These are phyloP conservation scores for Erythrocercus mccallii DNA, from an alignment of 2,113 vertebrate genomes.

Conservation along the genomic window DNA sequence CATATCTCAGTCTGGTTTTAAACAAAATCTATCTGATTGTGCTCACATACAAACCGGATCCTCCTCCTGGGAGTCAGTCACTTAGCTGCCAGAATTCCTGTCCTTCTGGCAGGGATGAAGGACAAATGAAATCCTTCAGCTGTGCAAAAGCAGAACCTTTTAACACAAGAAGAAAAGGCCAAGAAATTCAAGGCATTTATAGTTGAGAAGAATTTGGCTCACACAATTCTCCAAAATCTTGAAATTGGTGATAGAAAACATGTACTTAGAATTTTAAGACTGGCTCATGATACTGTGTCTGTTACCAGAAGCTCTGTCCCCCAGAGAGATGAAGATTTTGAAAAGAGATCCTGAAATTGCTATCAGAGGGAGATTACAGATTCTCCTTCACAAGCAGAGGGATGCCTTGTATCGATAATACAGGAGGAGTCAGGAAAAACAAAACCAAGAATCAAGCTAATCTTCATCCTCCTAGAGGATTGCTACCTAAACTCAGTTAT, in stretches of 20 bases:
- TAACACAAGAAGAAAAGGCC: neutral
- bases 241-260: neutral
- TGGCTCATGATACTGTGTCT: neutral
- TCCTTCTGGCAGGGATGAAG: neutral
- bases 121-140: neutral
- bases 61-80: neutral
- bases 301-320: neutral
- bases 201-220: neutral
- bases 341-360: neutral
- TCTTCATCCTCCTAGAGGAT: neutral
- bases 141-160: neutral
- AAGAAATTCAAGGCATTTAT: conserved; percentile 5
- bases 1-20: neutral
- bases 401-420: neutral
- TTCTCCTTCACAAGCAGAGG: neutral
- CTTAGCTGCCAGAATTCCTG: neutral
- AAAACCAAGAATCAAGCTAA: neutral
- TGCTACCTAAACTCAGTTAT: neutral
- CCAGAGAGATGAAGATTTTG: neutral
- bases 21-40: neutral
- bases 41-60: neutral
- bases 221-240: neutral
- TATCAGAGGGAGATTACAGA: neutral
- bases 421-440: neutral
- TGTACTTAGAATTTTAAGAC: neutral